Conservation (phyloP, 2,113 vertebrate species). For the Carassius carassius region DNA sequence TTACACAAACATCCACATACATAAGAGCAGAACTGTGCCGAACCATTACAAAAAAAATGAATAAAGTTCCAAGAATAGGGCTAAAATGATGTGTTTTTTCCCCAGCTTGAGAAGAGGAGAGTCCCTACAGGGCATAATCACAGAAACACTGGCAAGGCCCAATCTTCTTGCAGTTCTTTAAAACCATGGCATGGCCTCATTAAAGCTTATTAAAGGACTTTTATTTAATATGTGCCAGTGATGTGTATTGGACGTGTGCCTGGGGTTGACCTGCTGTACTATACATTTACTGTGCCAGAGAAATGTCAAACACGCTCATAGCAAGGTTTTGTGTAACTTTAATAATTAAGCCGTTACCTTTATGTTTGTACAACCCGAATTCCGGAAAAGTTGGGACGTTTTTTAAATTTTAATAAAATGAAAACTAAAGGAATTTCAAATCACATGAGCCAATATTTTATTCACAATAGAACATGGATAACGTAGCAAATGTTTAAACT, state of each 20-base stretch:
- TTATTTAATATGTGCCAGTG: conserved; percentile 53
- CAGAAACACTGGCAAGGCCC: conserved; percentile 57
- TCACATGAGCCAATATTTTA: too few relatives aligned
- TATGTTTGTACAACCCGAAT: too few relatives aligned
- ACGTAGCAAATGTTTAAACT: too few relatives aligned
- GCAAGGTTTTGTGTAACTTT: conserved; percentile 30
- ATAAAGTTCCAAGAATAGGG: conserved; percentile 58
- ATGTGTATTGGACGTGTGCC: conserved; percentile 47
- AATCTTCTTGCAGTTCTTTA: conserved; percentile 65
- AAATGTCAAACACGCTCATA: conserved; percentile 30
- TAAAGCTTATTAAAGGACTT: conserved; percentile 67
- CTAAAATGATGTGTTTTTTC: conserved; percentile 61
- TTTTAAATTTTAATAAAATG: too few relatives aligned
- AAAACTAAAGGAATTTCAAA: too few relatives aligned
- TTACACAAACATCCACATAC: conserved; percentile 43
- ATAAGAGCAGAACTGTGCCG: conserved; percentile 46
- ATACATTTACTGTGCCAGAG: conserved; percentile 39
- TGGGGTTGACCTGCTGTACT: conserved; percentile 7
- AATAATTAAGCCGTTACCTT: conserved; percentile 32
- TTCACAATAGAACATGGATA: too few relatives aligned
- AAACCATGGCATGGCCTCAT: conserved; percentile 64
- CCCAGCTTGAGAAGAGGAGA: conserved; percentile 42
- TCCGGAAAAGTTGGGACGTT: too few relatives aligned
- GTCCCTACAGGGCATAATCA: conserved; percentile 63
- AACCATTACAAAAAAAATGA: conserved; percentile 52